Evolutionary conservation across 2,113 vertebrate genomes (phyloP), one percentile per base, ranked within the genome.

Genomic region (Tonatia bakeri): DNA sequence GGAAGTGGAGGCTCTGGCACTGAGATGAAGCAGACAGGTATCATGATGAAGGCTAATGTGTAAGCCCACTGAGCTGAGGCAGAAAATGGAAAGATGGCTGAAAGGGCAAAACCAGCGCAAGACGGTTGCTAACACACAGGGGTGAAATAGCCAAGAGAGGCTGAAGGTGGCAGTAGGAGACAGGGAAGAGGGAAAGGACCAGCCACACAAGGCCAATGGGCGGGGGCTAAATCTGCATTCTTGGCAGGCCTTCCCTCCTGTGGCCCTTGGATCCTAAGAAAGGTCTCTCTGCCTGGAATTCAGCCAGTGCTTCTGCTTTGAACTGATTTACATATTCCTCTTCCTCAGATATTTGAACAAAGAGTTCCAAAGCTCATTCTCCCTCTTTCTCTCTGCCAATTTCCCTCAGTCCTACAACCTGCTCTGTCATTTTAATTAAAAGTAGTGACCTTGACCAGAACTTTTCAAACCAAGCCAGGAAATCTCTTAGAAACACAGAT

Each of bases 401-500:
- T 69, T 81, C 47, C 73, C 17, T 85, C 86, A 40, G 4, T 75
- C 38, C 36, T 45, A 26, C 24, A 12, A 47, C 47, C 13, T 33
- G 43, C 20, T 52, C 50, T 87, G 59, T 52, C 45, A 38, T 80
- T 79, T 72, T 92, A 77, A 80, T 85, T 47, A 59, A 83, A 89
- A 56, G 9, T 45, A 81, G 4, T 76, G 40, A 86, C 26, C 43
- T 64, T 40, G 70, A 82, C 7, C 19, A 17, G 31, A 31, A 69
- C n/a, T 82, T 90, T 75, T 76, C 81, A 77, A 82, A 70, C 28
- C 47, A 38, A 59, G 40, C 45, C 56, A 76, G 26, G 16, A 33
- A 69, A 75, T 65, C 56, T 90, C 92, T 73, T 43, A 75, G 76
- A 82, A 95, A 40, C 33, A 76, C 40, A 54, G 59, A 43, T 59